A percentile compares a stretch with the other conserved stretches of the same genome.
phyloP scores from a whole-genome alignment of 2,888 invertebrate species.

The Fragum whitleyi region DNA sequence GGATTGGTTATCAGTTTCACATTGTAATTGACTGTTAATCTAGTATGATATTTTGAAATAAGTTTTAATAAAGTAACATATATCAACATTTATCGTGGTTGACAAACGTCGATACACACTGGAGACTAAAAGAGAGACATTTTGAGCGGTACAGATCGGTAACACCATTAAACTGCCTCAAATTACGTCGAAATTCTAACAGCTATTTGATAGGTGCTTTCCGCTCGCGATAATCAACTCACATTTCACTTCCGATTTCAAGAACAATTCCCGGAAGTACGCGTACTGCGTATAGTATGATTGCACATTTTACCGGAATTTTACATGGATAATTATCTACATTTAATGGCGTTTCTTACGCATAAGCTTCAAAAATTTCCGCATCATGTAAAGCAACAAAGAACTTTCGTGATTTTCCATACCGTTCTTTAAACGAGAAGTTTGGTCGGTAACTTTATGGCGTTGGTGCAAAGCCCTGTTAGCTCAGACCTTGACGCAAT shows the following conservation, averaged over 20 bases:
- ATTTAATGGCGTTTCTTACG: not conserved
- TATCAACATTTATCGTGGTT: too few relatives aligned
- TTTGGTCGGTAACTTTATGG: too few relatives aligned
- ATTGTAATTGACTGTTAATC: too few relatives aligned
- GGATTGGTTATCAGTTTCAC: too few relatives aligned
- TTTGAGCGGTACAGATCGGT: not conserved
- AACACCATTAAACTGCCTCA: slow-evolving; percentile 6
- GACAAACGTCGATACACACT: too few relatives aligned
- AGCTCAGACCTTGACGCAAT: too few relatives aligned
- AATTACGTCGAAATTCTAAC: slow-evolving; percentile 10
- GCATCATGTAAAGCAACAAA: not conserved
- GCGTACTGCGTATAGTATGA: slow-evolving; percentile 19
- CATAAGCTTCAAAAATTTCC: slow-evolving; percentile 1
- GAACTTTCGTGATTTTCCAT: not conserved
- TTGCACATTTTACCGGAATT: slow-evolving; percentile 9
- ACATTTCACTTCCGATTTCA: slow-evolving; percentile 16
- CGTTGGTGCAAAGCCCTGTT: too few relatives aligned
- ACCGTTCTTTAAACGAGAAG: too few relatives aligned
- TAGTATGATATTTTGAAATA: too few relatives aligned
- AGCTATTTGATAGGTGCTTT: slow-evolving; percentile 24
- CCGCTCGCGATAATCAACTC: slow-evolving; percentile 27
- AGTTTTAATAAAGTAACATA: too few relatives aligned
- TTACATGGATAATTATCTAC: slow-evolving; percentile 7
- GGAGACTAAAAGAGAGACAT: too few relatives aligned
- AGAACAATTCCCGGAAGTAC: slow-evolving; percentile 21